These are phyloP conservation scores for Enoplosus armatus DNA, from an alignment of 2,797 vertebrate species.

Conservation along the genomic window DNA sequence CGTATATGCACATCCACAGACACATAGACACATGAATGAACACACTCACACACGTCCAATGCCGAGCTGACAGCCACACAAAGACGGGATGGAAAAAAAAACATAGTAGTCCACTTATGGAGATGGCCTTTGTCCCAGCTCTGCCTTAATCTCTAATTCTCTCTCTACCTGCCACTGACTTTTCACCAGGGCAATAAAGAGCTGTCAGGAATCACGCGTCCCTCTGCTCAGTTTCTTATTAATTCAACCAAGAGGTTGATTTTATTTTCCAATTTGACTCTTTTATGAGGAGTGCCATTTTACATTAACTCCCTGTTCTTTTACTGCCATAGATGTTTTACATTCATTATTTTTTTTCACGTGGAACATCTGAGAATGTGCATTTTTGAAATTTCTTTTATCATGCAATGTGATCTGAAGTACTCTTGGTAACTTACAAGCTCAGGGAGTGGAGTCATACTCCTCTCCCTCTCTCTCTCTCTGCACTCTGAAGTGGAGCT, in stretches of 20 bases:
- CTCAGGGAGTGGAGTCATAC: slow-evolving; percentile 38
- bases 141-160: slow-evolving; percentile 47
- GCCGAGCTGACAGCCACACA: slow-evolving; percentile 61
- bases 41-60: slow-evolving; percentile 18
- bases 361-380: neutral
- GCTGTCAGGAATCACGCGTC: slow-evolving; percentile 26
- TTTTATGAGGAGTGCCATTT: slow-evolving; percentile 19
- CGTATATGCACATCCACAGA: slow-evolving; percentile 25
- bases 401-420: slow-evolving; percentile 32
- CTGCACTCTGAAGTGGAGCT: slow-evolving; percentile 76
- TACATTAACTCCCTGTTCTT: slow-evolving; percentile 11
- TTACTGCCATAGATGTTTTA: slow-evolving; percentile 11
- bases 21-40: slow-evolving; percentile 22
- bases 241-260: slow-evolving; percentile 29
- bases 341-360: neutral
- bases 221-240: slow-evolving; percentile 21
- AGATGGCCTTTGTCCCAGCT: slow-evolving; percentile 48
- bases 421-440: slow-evolving; percentile 34
- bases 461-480: slow-evolving; percentile 43
- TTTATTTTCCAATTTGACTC: slow-evolving; percentile 17
- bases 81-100: slow-evolving; percentile 57
- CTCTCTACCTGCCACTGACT: slow-evolving; percentile 38
- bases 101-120: slow-evolving; percentile 46
- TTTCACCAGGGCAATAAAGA: slow-evolving; percentile 56
- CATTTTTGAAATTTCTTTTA: neutral